phyloP scores from a whole-genome alignment of 1,140 invertebrate species.

The Zaprionus capensis region DNA sequence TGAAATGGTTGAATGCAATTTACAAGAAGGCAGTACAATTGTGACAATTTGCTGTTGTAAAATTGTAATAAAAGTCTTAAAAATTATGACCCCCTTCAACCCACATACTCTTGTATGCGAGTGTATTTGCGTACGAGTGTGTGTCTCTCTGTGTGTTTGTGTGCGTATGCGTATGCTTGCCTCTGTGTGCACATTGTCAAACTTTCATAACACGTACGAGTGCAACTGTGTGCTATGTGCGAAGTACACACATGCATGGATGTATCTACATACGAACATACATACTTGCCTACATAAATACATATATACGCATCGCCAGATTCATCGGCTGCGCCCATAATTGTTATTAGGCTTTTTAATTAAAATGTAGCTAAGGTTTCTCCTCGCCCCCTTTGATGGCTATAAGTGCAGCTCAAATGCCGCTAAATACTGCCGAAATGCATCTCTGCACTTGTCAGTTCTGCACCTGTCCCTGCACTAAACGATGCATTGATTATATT shows the following conservation, averaged over 20 bases:
- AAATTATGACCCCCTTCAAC: constrained; percentile 52
- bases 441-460: constrained; percentile 39
- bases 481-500: background rate
- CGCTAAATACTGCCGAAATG: constrained; percentile 8
- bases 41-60: background rate
- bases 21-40: background rate
- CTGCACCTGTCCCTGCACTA: constrained; percentile 4
- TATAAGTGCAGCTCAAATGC: background rate
- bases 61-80: constrained; percentile 42
- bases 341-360: constrained; percentile 60
- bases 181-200: constrained; percentile 49
- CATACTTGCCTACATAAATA: constrained; percentile 11
- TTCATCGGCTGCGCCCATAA: constrained; percentile 39
- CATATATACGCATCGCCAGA: constrained; percentile 10
- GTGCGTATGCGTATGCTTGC: constrained; percentile 4
- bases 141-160: constrained; percentile 2
- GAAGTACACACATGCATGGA: constrained; percentile 34
- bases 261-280: constrained; percentile 15
- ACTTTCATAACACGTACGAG: constrained; percentile 54
- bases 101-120: constrained; percentile 34
- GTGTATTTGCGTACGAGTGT: constrained; percentile 36
- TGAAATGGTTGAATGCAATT: background rate
- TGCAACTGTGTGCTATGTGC: constrained; percentile 46
- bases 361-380: constrained; percentile 46
- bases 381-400: background rate